Evolutionary conservation across 2,888 invertebrate species (phyloP).

Genomic region (Drosophila nr. perissopoda): DNA sequence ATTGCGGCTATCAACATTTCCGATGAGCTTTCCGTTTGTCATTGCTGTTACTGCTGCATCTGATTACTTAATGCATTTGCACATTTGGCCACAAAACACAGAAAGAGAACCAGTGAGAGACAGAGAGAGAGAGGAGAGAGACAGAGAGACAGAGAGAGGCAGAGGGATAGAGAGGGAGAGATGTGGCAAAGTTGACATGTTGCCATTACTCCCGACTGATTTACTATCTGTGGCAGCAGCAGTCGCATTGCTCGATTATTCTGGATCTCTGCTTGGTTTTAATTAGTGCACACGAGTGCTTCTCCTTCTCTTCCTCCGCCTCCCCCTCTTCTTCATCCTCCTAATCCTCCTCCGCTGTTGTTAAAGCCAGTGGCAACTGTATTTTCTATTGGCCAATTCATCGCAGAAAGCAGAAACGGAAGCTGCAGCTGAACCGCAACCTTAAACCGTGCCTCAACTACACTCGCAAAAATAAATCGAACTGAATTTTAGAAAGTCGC

Average conservation of each 20-base stretch:
- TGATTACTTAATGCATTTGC: conserved; percentile 75
- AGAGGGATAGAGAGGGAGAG: not conserved
- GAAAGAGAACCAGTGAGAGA: conserved; percentile 9
- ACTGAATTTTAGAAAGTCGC: not conserved
- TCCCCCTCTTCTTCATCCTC: not conserved
- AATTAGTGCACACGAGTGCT: conserved; percentile 79
- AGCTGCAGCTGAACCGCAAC: conserved; percentile 30
- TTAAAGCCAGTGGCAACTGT: conserved; percentile 35
- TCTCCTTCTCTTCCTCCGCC: conserved; percentile 1
- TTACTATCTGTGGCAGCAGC: conserved; percentile 58
- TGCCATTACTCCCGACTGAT: conserved; percentile 52
- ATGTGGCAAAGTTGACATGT: conserved; percentile 56
- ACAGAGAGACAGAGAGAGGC: not conserved
- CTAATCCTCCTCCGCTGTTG: not conserved
- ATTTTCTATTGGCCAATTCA: conserved; percentile 81
- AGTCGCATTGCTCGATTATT: conserved; percentile 50
- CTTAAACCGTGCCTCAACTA: conserved; percentile 5
- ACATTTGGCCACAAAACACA: conserved; percentile 51
- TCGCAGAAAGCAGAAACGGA: conserved; percentile 60
- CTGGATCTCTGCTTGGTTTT: conserved; percentile 73
- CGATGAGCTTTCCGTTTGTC: conserved; percentile 42
- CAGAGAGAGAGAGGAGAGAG: not conserved
- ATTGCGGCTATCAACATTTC: conserved; percentile 67
- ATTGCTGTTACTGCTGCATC: conserved; percentile 58
- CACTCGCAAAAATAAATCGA: not conserved